Conservation (phyloP, 2,888 invertebrate species). For the Eupeodes latifasciatus region DNA sequence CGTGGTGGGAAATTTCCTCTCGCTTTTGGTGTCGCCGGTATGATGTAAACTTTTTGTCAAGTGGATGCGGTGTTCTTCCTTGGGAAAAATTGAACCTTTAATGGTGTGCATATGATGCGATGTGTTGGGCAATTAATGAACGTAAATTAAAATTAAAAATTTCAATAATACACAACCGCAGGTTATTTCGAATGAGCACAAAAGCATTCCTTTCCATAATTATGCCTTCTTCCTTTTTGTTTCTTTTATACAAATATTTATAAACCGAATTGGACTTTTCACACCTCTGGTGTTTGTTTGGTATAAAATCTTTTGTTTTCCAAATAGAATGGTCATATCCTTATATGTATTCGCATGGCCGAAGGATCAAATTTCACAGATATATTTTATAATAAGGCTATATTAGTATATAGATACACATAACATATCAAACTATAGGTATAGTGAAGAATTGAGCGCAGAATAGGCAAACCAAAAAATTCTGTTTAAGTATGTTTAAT, state of each 20-base stretch:
- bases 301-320: conserved; percentile 44
- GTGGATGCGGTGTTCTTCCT: conserved; percentile 57
- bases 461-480: neutral
- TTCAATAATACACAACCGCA: neutral
- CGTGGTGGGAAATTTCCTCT: conserved; percentile 52
- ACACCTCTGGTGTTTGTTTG: conserved; percentile 54
- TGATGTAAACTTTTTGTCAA: conserved; percentile 55
- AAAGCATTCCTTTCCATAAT: neutral
- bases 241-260: conserved; percentile 63
- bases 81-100: conserved; percentile 82
- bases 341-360: neutral
- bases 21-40: neutral
- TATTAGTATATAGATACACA: conserved; percentile 8
- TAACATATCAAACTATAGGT: conserved; percentile 50
- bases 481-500: neutral
- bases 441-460: neutral
- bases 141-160: conserved; percentile 26
- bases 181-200: conserved; percentile 45
- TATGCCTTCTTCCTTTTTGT: conserved; percentile 7
- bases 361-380: conserved; percentile 57
- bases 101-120: conserved; percentile 77
- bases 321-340: conserved; percentile 36
- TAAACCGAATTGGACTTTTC: conserved; percentile 58
- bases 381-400: neutral
- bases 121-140: conserved; percentile 49